Conservation (phyloP, 2,113 vertebrate genomes). For the Eptesicus fuscus region DNA sequence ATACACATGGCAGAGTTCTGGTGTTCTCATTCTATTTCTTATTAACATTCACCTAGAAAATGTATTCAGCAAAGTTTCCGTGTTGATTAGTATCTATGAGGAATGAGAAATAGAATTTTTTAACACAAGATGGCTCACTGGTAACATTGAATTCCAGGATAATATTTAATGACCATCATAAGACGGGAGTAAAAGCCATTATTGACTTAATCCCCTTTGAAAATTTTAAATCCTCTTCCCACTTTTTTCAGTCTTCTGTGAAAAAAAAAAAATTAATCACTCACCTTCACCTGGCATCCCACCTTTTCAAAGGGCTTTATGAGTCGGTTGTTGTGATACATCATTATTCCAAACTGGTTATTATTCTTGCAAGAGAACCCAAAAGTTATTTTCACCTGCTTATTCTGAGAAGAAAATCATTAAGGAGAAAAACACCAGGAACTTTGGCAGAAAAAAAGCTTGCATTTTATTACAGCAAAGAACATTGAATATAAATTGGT, state of each 20-base stretch:
- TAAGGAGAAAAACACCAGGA: conserved; percentile 64
- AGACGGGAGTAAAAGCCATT: conserved; percentile 3
- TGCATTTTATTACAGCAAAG: background rate
- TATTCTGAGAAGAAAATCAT: conserved; percentile 79
- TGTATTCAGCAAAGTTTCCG: background rate
- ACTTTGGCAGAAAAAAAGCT: conserved; percentile 10
- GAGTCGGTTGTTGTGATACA: conserved; percentile 90
- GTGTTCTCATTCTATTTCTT: conserved; percentile 1
- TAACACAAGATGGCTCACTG: background rate
- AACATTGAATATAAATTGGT: background rate
- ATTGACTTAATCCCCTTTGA: background rate
- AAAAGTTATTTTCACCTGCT: conserved; percentile 88
- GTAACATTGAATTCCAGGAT: background rate
- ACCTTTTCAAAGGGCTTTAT: conserved; percentile 89
- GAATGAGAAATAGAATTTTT: conserved; percentile 20
- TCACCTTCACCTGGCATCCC: conserved; percentile 88
- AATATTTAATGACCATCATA: conserved; percentile 10
- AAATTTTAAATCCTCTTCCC: conserved; percentile 8
- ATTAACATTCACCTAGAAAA: conserved; percentile 30
- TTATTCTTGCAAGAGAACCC: conserved; percentile 86
- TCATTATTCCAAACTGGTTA: conserved; percentile 86
- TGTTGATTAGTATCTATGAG: background rate
- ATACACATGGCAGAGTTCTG: background rate
- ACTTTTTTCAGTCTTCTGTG: background rate
- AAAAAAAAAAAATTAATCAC: conserved; percentile 28